Evolutionary conservation across 1,140 invertebrate genomes (phyloP), one percentile per base, ranked within the genome.

Genomic region (Neodiprion fabricii): DNA sequence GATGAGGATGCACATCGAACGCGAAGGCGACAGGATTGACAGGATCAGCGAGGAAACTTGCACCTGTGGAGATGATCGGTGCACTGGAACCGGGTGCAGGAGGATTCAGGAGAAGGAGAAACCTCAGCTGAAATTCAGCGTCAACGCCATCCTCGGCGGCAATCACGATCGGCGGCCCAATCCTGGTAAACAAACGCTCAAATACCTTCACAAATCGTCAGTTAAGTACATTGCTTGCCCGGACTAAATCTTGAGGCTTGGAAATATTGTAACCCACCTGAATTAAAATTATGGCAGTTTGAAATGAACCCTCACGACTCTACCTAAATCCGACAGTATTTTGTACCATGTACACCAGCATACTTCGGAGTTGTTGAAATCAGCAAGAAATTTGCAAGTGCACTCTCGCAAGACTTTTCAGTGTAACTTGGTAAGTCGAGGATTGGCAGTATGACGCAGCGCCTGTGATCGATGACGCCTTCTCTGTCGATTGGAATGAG

Each of bases 71-170:
- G 85, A 86, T 53, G 86, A 87, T 77, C 85, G 87, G 73, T 86
- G 84, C 75, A 75, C 77, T n/a, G 79, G 82, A 17, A 76, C 81
- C 9, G 79, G 79, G 10, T 82, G 83, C 77, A 80, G 81, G 71
- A 83, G 80, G 74, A 87, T 88, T 74, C 87, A 87, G 76, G 84
- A 85, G 74, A 89, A 89, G 77, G 87, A 89, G 73, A 96, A 95
- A 81, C 95, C 95, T 0, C 92, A 95, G 79, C 90, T 97, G 74
- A 97, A 97, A 87, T 97, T 97, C 87, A 96, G 96, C 91, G 95
- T 97, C 72, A 96, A 93, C 89, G 95, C 96, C 14, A 97, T 97
- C 79, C 89, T 97, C 66, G 95, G 95, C n/a, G 90, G 87, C 68
- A 89, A 90, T 84, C 88, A 90, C 74, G 84, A 87, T 53, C 84